Percentiles rank a stretch among this genome's conserved stretches.
Conservation (phyloP, 2,113 vertebrate genomes). For the Coptodon bakossiorum region DNA sequence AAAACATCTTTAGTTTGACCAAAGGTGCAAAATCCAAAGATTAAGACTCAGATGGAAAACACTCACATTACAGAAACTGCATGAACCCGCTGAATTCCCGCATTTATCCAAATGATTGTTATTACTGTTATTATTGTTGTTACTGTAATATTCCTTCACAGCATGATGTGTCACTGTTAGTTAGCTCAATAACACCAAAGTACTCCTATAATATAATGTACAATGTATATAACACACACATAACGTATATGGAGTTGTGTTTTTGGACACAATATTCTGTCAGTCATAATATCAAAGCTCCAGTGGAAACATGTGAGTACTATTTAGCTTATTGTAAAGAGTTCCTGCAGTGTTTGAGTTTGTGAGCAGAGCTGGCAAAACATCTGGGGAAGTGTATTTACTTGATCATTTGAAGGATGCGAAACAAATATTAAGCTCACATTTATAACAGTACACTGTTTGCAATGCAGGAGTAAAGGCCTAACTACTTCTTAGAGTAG, state of each 20-base stretch:
- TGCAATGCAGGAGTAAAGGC: neutral
- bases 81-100: neutral
- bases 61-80: neutral
- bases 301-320: neutral
- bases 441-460: accelerated
- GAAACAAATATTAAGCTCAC: neutral
- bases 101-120: neutral
- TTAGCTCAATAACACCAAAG: neutral
- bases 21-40: neutral
- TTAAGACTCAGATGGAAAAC: neutral
- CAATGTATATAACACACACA: neutral
- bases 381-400: neutral
- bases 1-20: neutral
- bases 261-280: neutral
- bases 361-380: neutral
- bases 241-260: neutral
- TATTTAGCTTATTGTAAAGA: neutral
- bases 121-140: neutral
- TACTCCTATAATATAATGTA: neutral
- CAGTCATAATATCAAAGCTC: neutral
- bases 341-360: neutral
- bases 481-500: neutral
- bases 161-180: neutral
- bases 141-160: neutral
- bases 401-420: neutral